Conservation (phyloP, 1,140 invertebrate species). For the Trachymyrmex cornetzi region DNA sequence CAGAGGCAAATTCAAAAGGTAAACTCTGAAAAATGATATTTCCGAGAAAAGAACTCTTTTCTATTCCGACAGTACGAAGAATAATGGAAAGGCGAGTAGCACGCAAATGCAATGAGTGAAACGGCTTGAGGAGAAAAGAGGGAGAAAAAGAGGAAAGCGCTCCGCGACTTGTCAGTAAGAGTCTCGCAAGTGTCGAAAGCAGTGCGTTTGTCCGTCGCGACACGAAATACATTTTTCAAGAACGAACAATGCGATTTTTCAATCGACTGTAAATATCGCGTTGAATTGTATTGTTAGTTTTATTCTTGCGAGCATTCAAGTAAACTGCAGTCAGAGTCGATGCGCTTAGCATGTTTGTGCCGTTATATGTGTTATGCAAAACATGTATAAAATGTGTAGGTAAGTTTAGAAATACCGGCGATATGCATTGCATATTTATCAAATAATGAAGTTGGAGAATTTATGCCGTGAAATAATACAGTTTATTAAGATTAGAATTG, state of each 20-base stretch:
- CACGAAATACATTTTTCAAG: not conserved
- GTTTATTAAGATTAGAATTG: too few species aligned
- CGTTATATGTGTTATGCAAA: not conserved
- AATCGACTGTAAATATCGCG: not conserved
- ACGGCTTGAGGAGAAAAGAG: constrained; percentile 32
- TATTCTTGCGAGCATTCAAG: not conserved
- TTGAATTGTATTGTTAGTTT: not conserved
- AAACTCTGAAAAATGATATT: not conserved
- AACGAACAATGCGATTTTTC: not conserved
- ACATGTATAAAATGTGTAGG: not conserved
- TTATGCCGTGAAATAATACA: not conserved
- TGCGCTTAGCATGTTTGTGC: not conserved
- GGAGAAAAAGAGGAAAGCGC: not conserved
- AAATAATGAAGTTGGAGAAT: not conserved
- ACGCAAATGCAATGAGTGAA: constrained; percentile 26
- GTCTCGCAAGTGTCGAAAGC: constrained; percentile 48
- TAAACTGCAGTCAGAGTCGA: not conserved
- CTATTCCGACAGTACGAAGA: not conserved
- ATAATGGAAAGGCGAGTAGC: not conserved
- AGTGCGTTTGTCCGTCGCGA: constrained; percentile 20
- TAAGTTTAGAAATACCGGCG: not conserved
- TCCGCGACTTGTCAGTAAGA: constrained; percentile 38
- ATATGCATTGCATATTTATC: not conserved
- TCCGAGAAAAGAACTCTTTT: not conserved
- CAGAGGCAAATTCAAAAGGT: not conserved